A percentile compares a stretch with the other conserved stretches of the same genome.
Conservation (phyloP, 2,113 vertebrate species). For the Mustelus asterias region DNA sequence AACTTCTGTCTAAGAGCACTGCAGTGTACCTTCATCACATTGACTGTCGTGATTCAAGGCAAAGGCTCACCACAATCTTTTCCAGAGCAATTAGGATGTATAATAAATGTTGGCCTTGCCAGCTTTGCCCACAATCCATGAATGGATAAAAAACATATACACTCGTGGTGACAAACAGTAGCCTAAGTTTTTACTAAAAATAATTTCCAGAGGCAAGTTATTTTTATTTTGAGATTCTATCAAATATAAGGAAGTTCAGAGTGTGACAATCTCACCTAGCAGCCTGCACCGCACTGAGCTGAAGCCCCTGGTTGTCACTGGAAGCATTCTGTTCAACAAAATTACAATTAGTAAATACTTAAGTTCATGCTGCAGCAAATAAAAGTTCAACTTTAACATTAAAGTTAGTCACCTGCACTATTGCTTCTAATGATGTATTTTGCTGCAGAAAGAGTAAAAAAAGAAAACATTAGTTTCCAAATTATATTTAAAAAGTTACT, state of each 20-base stretch:
- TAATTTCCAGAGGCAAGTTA: neutral
- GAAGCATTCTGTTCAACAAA: conserved; percentile 76
- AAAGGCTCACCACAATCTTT: too few relatives aligned
- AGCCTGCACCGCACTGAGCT: conserved; percentile 94
- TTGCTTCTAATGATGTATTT: conserved; percentile 97
- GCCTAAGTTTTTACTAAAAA: neutral
- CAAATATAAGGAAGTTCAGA: neutral
- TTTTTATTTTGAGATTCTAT: neutral
- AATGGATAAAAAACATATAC: neutral
- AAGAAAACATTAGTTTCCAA: conserved; percentile 41
- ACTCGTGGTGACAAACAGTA: neutral
- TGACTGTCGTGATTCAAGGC: neutral
- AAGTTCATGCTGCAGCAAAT: conserved; percentile 20
- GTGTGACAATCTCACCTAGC: conserved; percentile 71
- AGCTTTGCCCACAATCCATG: neutral
- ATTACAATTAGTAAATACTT: conserved; percentile 39
- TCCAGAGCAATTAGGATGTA: neutral
- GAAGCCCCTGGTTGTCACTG: conserved; percentile 97
- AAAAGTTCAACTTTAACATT: neutral
- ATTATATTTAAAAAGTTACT: neutral
- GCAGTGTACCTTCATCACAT: neutral
- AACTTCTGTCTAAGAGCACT: neutral
- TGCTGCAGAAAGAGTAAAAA: conserved; percentile 63
- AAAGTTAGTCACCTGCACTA: conserved; percentile 83
- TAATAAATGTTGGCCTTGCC: neutral